Base-by-base conservation (phyloP, 2,888 invertebrate genomes). In the Sialis lutaria region DNA sequence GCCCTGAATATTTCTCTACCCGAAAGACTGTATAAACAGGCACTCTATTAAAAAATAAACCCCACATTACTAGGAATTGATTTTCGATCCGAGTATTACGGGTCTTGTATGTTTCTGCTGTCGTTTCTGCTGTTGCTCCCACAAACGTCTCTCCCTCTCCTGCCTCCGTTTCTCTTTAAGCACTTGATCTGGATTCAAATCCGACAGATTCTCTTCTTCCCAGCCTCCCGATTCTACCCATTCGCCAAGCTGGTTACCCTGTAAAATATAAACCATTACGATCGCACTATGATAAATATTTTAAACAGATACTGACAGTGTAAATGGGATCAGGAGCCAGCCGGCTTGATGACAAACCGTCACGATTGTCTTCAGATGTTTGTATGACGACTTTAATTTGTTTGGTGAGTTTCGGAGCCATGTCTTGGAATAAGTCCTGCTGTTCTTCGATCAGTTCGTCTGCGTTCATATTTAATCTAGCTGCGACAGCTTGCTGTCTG, bases 401-500 rank as follows among this genome's bases (percentile, higher is more conserved):
- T 46, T 65, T 72, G 10, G 73, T 75, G 35, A 78, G 77, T 50
- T 65, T 68, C 7, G 78, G 79, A 32, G 73, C 63, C 72, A 79
- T 73, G 54, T 77, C 74, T 56, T 74, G 68, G 53, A 78, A 77
- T 52, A 75, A 75, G 56, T 77, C 70, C 7, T 63, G 54, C 37
- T 62, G 59, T n/a, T 65, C 64, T 53, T 73, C 71, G 8, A 64
- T 59, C 43, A 70, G 64, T 10, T 63, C 57, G 34, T 64, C 59
- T 51, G 67, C 67, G 8, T 32, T 10, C 12, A 6, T 13, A 9
- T 10, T 22, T 45, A 53, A 50, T 44, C 51, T 51, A 35, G 55
- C 52, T 43, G 54, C 49, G 1, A 64, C 64, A 45, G 70, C 64
- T 49, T 73, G 71, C 52, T 75, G 74, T 35, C 74, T 57, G 55